Evolutionary conservation across 2,797 vertebrate species (phyloP), one percentile per base, ranked within the genome.

Genomic region (Ctenochaetus hawaiiensis): DNA sequence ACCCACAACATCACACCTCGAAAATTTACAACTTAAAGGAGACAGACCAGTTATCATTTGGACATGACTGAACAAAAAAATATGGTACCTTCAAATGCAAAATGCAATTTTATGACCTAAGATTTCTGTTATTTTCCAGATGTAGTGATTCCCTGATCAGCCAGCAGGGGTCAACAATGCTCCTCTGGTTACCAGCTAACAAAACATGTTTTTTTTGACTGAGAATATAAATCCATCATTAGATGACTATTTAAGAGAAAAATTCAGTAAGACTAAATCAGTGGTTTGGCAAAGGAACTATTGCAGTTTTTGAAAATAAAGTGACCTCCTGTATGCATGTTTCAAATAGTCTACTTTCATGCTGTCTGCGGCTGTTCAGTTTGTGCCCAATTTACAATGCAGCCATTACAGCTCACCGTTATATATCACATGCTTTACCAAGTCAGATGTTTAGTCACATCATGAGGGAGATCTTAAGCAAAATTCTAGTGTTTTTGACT

Each of bases 181-280:
- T 60, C 22, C 26, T 60, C 49, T 30, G 41, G 18, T 16, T 63
- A n/a, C 0, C 34, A 64, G 39, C 56, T 17, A 26, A 1, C 9
- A 20, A 47, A 17, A 16, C 54, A 9, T 66, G 49, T 64, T 51
- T 71, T 65, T 34, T 34, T 41, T 17, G 34, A 10, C 20, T 60
- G 12, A 63, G 22, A 44, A 58, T 57, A 17, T 41, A 61, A 74
- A 67, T 44, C 67, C n/a, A 56, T 67, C 58, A 75, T 52, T 34
- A 53, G 43, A 49, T 34, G 11, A 77, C 52, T 16, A 13, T 71
- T 5, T 14, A 45, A 45, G 18, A 49, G 48, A 49, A 18, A 49
- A 49, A 49, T 18, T 13, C 1, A n/a, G 48, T 67, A 22, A 48
- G 20, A 71, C 30, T 39, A 22, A 76, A 77, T 60, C n/a, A 71